These are phyloP conservation scores for Tridacna crocea DNA, from an alignment of 2,888 invertebrate genomes.

Conservation along the genomic window DNA sequence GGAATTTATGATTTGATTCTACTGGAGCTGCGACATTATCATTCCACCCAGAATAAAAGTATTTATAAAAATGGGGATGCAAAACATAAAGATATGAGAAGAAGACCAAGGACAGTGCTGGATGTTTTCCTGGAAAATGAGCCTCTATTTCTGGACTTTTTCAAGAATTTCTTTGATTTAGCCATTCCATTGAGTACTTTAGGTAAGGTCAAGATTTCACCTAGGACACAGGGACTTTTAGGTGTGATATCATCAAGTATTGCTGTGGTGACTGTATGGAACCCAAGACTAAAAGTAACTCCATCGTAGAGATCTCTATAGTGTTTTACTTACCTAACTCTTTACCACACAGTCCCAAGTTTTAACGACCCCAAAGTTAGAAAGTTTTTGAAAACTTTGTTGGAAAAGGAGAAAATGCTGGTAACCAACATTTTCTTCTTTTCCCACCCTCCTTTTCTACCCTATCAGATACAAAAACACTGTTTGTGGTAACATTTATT, in stretches of 20 bases:
- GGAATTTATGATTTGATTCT: slow-evolving; percentile 85
- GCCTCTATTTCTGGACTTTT: slow-evolving; percentile 90
- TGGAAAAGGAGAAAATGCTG: too few relatives aligned
- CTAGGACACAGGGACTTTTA: slow-evolving; percentile 91
- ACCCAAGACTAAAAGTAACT: slow-evolving; percentile 90
- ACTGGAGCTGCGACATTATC: slow-evolving; percentile 59
- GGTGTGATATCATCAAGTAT: slow-evolving; percentile 93
- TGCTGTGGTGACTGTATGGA: slow-evolving; percentile 90
- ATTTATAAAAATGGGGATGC: slow-evolving; percentile 82
- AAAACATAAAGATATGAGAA: slow-evolving; percentile 85
- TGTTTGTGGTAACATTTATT: too few relatives aligned
- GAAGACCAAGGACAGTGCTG: slow-evolving; percentile 46
- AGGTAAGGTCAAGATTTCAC: slow-evolving; percentile 91
- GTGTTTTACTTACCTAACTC: background rate
- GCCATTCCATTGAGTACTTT: slow-evolving; percentile 93
- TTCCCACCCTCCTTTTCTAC: too few relatives aligned
- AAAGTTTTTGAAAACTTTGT: too few relatives aligned
- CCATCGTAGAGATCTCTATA: slow-evolving; percentile 52
- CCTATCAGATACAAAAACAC: too few relatives aligned
- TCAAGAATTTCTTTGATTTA: slow-evolving; percentile 94
- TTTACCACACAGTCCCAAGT: too few relatives aligned
- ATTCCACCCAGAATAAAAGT: slow-evolving; percentile 53
- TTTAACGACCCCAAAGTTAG: too few relatives aligned
- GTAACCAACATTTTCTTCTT: too few relatives aligned
- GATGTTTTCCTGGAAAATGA: slow-evolving; percentile 70